Conservation (phyloP, 2,797 vertebrate species). For the Anas bahamensis region DNA sequence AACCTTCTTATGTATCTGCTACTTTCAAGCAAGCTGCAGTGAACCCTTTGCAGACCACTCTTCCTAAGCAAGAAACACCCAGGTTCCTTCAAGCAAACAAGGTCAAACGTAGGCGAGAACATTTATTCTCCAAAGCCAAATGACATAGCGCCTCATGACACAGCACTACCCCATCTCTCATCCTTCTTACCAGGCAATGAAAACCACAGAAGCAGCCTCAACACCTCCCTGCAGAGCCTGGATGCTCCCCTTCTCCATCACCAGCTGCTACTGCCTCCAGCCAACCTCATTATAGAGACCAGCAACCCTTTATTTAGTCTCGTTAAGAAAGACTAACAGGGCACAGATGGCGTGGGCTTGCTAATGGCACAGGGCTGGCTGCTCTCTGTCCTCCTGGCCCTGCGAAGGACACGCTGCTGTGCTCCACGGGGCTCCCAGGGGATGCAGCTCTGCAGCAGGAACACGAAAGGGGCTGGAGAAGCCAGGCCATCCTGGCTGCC, state of each 20-base stretch:
- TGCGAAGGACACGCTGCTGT: not conserved
- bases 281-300: not conserved
- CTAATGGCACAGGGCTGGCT: not conserved
- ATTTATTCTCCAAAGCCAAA: not conserved
- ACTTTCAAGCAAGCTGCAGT: not conserved
- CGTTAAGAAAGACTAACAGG: not conserved
- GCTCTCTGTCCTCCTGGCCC: not conserved
- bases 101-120: not conserved
- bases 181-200: not conserved
- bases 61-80: not conserved
- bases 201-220: not conserved
- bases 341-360: not conserved
- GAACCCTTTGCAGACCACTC: not conserved
- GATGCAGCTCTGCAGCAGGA: not conserved
- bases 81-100: not conserved
- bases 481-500: not conserved
- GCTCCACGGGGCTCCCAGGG: not conserved
- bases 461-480: not conserved
- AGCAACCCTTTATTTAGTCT: not conserved
- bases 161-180: too few relatives aligned
- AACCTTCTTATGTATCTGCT: conserved; percentile 4
- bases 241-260: not conserved
- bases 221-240: not conserved
- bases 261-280: not conserved
- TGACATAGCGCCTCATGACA: accelerated